Percentiles rank a stretch among this genome's conserved stretches.
Evolutionary conservation across 2,797 vertebrate species (phyloP).

Genomic region (Typhlichthys subterraneus): DNA sequence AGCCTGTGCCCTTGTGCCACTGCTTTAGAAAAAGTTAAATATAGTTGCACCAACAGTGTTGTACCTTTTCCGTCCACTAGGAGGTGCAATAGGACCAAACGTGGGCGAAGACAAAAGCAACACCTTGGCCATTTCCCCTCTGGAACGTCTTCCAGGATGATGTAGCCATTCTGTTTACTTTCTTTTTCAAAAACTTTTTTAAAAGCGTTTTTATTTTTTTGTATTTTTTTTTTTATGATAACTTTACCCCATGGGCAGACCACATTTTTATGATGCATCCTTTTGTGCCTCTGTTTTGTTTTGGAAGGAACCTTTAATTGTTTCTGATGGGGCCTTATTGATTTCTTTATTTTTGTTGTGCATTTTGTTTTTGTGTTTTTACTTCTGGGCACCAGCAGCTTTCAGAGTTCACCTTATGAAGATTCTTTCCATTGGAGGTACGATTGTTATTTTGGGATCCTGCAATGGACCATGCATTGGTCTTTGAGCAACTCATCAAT

Average conservation of each 20-base stretch:
- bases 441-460: no score
- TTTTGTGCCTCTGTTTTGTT: slow-evolving; percentile 61
- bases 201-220: background rate
- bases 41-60: background rate
- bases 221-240: slow-evolving; percentile 44
- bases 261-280: slow-evolving; percentile 91
- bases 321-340: slow-evolving; percentile 73
- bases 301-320: slow-evolving; percentile 21
- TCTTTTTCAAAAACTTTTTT: slow-evolving; percentile 33
- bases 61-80: slow-evolving; percentile 66
- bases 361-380: slow-evolving; percentile 65
- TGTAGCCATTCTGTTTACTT: slow-evolving; percentile 83
- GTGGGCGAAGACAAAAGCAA: slow-evolving; percentile 96
- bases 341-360: slow-evolving; percentile 66
- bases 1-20: background rate
- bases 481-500: background rate
- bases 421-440: slow-evolving; percentile 5
- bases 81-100: slow-evolving; percentile 95
- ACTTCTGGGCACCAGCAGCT: slow-evolving; percentile 9
- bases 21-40: background rate
- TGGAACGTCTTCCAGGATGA: slow-evolving; percentile 94
- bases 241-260: slow-evolving; percentile 82
- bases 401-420: background rate
- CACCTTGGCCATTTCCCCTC: slow-evolving; percentile 96
- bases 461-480: background rate